Evolutionary conservation across 2,797 vertebrate species (phyloP), one percentile per base, ranked within the genome.

Genomic region (Champsocephalus gunnari): DNA sequence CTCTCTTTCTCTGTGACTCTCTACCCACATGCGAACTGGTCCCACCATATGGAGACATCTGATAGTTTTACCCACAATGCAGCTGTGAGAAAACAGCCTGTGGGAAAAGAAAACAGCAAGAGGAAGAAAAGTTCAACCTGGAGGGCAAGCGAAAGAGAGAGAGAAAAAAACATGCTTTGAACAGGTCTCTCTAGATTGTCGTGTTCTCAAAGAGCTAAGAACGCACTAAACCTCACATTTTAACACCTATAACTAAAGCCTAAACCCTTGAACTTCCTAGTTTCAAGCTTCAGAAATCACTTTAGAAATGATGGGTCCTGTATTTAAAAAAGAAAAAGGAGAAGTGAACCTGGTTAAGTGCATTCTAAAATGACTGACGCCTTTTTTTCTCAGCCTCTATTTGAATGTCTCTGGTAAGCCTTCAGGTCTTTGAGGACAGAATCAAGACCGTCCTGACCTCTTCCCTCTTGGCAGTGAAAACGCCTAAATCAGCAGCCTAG

Each of bases 31-130:
- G 78, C 45, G 13, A 81, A 50, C 74, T 67, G 50, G 49, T 80
- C 76, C 38, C 66, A 43, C 66, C 77, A 72, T 58, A 58, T 79
- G 80, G 79, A 82, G 90, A 89, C 67, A 86, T 84, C 74, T 79
- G 85, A 88, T 88, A 77, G 62, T 86, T 83, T 82, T 88, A 86
- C 90, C 90, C 90, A 90, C 58, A 88, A 80, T 90, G 85, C 89
- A 83, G 56, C 87, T 89, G 88, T 87, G 84, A 73, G 83, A 87
- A 60, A 47, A 6, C 73, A 82, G 87, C 70, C 83, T 88, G 89
- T 85, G 90, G 86, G 87, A 91, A 88, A 89, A 79, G 45, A 90
- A 88, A 87, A 78, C 79, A 75, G 51, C 1, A 61, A 71, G 77
- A 79, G 84, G 80, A 75, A 80, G 82, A 72, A 71, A 72, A 79